Conservation (phyloP, 1,140 invertebrate genomes). For the Drosophila grimshawi region DNA sequence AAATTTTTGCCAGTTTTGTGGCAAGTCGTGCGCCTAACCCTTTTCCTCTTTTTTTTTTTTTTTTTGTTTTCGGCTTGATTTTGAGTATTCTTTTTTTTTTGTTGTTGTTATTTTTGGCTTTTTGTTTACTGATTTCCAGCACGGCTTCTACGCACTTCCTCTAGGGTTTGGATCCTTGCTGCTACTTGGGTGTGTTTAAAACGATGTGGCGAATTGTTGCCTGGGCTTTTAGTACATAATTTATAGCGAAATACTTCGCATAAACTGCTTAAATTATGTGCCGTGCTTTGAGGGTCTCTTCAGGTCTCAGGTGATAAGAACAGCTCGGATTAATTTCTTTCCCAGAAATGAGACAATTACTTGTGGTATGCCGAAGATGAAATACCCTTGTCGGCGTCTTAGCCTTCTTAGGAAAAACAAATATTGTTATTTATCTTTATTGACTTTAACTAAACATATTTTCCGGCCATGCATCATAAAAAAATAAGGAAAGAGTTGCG, state of each 20-base stretch:
- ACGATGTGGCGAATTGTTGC: constrained; percentile 72
- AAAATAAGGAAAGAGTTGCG: too few relatives aligned
- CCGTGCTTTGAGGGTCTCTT: constrained; percentile 14
- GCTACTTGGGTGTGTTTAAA: constrained; percentile 54
- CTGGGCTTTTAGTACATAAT: constrained; percentile 77
- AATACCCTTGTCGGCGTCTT: background rate
- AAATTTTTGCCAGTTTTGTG: constrained; percentile 62
- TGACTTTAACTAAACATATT: too few relatives aligned
- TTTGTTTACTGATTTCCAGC: constrained; percentile 63
- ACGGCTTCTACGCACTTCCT: constrained; percentile 71
- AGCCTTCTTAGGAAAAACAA: too few relatives aligned
- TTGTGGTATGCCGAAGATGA: background rate
- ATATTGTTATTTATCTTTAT: too few relatives aligned
- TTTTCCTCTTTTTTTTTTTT: constrained; percentile 23
- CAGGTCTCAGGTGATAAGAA: constrained; percentile 31
- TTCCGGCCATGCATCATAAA: too few relatives aligned
- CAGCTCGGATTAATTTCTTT: constrained; percentile 22
- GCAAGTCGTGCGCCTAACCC: constrained; percentile 50
- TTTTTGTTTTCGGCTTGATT: constrained; percentile 18
- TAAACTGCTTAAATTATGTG: constrained; percentile 79
- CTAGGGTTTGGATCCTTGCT: constrained; percentile 7
- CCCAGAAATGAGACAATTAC: background rate
- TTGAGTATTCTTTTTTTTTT: constrained; percentile 15
- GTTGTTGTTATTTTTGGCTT: constrained; percentile 27
- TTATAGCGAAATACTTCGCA: constrained; percentile 65